Base-by-base conservation (phyloP, 2,888 invertebrate species). In the Laothoe populi region DNA sequence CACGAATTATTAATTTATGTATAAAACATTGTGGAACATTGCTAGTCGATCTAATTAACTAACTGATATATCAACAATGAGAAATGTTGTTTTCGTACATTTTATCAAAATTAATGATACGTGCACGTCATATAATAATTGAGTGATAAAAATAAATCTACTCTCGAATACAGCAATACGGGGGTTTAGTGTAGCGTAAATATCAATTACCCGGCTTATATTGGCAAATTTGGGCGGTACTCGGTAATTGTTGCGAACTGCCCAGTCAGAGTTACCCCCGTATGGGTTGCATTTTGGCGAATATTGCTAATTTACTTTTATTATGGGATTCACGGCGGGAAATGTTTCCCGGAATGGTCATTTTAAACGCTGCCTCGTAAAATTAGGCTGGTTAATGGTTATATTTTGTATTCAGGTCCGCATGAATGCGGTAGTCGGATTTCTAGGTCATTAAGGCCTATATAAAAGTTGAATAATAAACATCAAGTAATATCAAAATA, bases 221-320 rank as follows among this genome's bases (percentile, higher is more conserved):
- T 83, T 74, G 83, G 82, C 73, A 81, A 83, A 83, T 84, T 86
- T 79, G 79, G 85, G 75, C 81, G 79, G 82, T 35, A 77, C 77
- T 67, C 79, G 77, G 81, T 86, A 87, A 89, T 87, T 86, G 77
- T 72, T 68, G 70, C 71, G 76, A 68, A 71, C 71, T 74, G 70
- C 72, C 70, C 67, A 73, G 72, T 74, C 74, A 74, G 72, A 68
- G 69, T 75, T 78, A 70, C 69, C 70, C 76, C 19, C 70, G 58
- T 48, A 61, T 35, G 68, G 78, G 77, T 75, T 84, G 83, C 82
- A 82, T 83, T 84, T 84, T 80, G 77, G 79, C 78, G 79, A 83
- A 84, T 87, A 87, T 85, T 83, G 87, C 79, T 87, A 86, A 88
- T 90, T 88, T 87, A 88, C 83, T 88, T 89, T 89, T 87, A 90